Evolutionary conservation across 2,888 invertebrate genomes (phyloP), one percentile per base, ranked within the genome.

Genomic region (Tholera decimalis): DNA sequence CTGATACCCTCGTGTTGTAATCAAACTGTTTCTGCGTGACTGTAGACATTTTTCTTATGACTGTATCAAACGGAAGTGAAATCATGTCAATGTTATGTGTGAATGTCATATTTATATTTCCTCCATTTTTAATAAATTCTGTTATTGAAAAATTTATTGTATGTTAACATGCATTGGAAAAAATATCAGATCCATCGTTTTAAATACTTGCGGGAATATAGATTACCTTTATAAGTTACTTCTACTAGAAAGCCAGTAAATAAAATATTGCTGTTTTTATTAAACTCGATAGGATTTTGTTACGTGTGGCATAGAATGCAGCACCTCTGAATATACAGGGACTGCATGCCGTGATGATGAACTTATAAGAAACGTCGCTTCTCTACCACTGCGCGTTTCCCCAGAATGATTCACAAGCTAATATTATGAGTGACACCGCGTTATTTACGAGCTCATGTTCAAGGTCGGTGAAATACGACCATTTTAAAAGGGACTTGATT

Each of bases 401-500:
- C 46, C 41, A 28, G 56, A 58, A 60, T 83, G 83, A 83, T 79
- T 86, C 83, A 82, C 73, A 61, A 39, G 62, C 68, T 61, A 73
- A 62, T 70, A 56, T 67, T 76, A 69, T 80, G 83, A 85, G 83
- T 85, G 86, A 85, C 80, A 81, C 68, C 59, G 41, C 68, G 43
- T 73, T 83, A 84, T 85, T 84, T 85, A 80, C 79, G 83, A 78
- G 78, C 62, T 66, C 72, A 74, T 59, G 53, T 71, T 61, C 87
- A 86, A 88, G 85, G 87, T 83, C 82, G 65, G 18, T 73, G 68
- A 77, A 73, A 81, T 74, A 74, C 73, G 77, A 73, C 71, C 73
- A 73, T 70, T 66, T 75, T 58, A 68, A 77, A 80, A 75, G 82
- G 76, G 57, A 77, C 47, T 62, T 30, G 15, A 37, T 76, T 83